Base-by-base conservation (phyloP, 2,888 invertebrate genomes). In the Leucophenga montana region DNA sequence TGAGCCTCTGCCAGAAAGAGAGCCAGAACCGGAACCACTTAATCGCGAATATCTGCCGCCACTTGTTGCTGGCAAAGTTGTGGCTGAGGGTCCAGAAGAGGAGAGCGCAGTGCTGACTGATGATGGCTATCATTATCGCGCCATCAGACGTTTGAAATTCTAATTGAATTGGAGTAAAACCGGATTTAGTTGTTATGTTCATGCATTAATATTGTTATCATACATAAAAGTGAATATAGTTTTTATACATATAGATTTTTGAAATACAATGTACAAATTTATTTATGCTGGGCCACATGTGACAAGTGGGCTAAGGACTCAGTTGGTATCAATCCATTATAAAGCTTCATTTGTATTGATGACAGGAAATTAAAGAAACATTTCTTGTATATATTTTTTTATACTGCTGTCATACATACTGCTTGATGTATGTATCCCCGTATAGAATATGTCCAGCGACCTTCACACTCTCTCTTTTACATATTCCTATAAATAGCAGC, bases 291-390 rank as follows among this genome's bases (percentile, higher is more conserved):
- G 3, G 9, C 39, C 39, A 39, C 27, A 4, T 27, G 27, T 27
- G 4, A 27, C 4, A 27, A 27, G 27, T 39, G 39, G 11, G 11
- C 39, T 39, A 8, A 5, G 8, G 8, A 3, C 56, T 20, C 16
- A 56, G 56, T 39, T 8, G 39, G 6, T 14, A 56, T 9, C 56
- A 46, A 46, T 20, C 53, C 61, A 56, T 66, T 71, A 73, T 70
- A 76, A 75, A 81, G 76, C 78, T 82, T 84, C 84, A 84, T 81
- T 81, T 80, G 79, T 80, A 84, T 84, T 78, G 81, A 84, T 81
- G 81, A 84, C 84, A 84, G 81, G 84, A 81, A 84, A 81, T 81
- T 84, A 81, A 83, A 81, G 84, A 82, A 84, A 82, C 78, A 76
- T 39, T 3, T 39, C 39, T 39, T 39, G 11, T 11, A 11, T 39